Conservation (phyloP, 2,888 invertebrate species). For the Erebia ligea region DNA sequence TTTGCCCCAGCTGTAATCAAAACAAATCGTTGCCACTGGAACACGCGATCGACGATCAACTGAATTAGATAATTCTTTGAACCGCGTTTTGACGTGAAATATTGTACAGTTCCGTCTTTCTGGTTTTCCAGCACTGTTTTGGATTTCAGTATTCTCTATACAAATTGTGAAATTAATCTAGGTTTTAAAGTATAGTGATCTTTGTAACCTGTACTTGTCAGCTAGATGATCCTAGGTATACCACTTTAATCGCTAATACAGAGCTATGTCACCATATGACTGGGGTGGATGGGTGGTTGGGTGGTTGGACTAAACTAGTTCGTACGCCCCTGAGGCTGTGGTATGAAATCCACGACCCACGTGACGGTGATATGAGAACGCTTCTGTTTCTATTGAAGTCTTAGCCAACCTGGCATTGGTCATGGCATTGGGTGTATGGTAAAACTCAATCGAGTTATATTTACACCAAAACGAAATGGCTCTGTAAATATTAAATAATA, state of each 20-base stretch:
- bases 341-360: background rate
- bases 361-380: background rate
- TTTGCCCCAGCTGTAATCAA: constrained; percentile 73
- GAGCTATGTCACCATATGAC: too few relatives aligned
- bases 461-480: too few relatives aligned
- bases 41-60: constrained; percentile 75
- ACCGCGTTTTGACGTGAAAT: constrained; percentile 15
- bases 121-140: background rate
- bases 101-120: constrained; percentile 1
- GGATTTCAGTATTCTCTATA: background rate
- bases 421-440: too few relatives aligned
- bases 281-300: too few relatives aligned
- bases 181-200: background rate
- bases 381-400: too few relatives aligned
- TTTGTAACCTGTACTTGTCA: background rate
- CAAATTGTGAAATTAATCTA: too few relatives aligned
- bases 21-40: constrained; percentile 74
- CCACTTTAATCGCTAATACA: too few relatives aligned
- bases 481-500: too few relatives aligned
- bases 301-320: too few relatives aligned
- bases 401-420: too few relatives aligned
- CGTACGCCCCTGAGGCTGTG: too few relatives aligned
- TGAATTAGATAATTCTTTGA: constrained; percentile 60
- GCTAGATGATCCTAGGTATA: background rate
- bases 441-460: too few relatives aligned